These are phyloP conservation scores for Rotaria macrura DNA, from an alignment of 2,888 invertebrate species.

Conservation along the genomic window DNA sequence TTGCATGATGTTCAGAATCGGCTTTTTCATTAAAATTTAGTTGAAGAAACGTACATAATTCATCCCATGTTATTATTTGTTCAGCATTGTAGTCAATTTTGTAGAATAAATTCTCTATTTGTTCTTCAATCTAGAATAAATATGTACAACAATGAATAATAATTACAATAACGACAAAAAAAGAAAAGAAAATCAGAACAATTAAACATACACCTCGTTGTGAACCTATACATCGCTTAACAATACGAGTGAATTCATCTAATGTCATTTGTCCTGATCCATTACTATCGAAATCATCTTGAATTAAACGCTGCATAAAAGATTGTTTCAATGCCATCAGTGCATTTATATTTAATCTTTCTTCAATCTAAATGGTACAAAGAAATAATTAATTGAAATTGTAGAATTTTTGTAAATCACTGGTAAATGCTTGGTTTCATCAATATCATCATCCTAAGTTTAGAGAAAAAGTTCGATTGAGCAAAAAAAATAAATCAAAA, in stretches of 20 bases:
- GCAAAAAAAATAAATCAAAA: no score
- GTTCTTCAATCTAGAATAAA: slow-evolving; percentile 27
- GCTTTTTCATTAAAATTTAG: slow-evolving; percentile 50
- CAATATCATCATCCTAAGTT: no score
- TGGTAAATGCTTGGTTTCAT: no score
- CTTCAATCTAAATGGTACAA: slow-evolving; percentile 44
- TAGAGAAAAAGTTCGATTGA: no score
- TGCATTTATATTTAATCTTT: slow-evolving; percentile 47
- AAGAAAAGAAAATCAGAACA: no score
- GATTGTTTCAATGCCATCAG: slow-evolving; percentile 45
- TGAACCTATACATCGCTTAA: slow-evolving; percentile 37
- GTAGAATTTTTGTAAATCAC: no score
- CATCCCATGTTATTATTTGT: slow-evolving; percentile 49
- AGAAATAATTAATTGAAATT: background rate
- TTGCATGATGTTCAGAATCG: slow-evolving; percentile 45
- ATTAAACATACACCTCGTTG: slow-evolving; percentile 23
- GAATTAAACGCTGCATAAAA: slow-evolving; percentile 37
- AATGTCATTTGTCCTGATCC: slow-evolving; percentile 44
- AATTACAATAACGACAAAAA: no score
- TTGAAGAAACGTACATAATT: slow-evolving; percentile 51
- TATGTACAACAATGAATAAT: no score
- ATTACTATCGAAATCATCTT: slow-evolving; percentile 41
- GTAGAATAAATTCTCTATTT: slow-evolving; percentile 46
- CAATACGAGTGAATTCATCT: slow-evolving; percentile 45
- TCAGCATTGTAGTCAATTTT: slow-evolving; percentile 50